Evolutionary conservation across 1,140 invertebrate species (phyloP), one percentile per base, ranked within the genome.

Genomic region (Lamellibrachia luymesi): DNA sequence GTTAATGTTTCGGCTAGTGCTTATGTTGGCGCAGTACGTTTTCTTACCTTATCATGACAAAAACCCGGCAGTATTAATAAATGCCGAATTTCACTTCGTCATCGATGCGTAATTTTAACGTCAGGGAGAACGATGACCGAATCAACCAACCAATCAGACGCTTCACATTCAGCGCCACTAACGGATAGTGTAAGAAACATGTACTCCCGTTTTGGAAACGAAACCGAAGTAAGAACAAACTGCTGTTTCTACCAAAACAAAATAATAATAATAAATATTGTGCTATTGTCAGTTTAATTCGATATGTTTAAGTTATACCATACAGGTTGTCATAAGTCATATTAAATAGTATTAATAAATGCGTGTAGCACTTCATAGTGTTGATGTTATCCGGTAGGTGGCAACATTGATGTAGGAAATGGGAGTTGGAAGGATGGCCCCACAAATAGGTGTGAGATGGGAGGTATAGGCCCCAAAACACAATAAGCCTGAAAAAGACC

Each of bases 41-140:
- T 17, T 80, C 64, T 80, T 80, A 80, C 64, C 64, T 80, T 80
- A 80, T 80, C 64, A 80, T 80, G 13, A 80, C 64, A 80, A 80
- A 17, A 80, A 80, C 1, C 64, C 64, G 64, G 17, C 6, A 80
- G 64, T 80, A 80, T 80, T 22, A 80, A 80, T 80, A 80, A 80
- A 80, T 80, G 7, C 13, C 17, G 64, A 0, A 22, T 80, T 80
- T 80, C 64, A 80, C 64, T 80, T 22, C 64, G 25, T 80, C 64
- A 80, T 80, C 64, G 64, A 80, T 80, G 64, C 64, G 64, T 80
- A 80, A 80, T 80, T 80, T 80, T 80, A 80, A 80, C 64, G 64
- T 80, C 64, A 80, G 64, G 8, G 13, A 80, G 64, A 80, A 80
- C 64, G 64, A 80, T 80, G 64, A 80, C 64, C 64, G 64, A 80